These are phyloP conservation scores for Bos indicus DNA, from an alignment of 2,113 vertebrate genomes.

Conservation along the genomic window DNA sequence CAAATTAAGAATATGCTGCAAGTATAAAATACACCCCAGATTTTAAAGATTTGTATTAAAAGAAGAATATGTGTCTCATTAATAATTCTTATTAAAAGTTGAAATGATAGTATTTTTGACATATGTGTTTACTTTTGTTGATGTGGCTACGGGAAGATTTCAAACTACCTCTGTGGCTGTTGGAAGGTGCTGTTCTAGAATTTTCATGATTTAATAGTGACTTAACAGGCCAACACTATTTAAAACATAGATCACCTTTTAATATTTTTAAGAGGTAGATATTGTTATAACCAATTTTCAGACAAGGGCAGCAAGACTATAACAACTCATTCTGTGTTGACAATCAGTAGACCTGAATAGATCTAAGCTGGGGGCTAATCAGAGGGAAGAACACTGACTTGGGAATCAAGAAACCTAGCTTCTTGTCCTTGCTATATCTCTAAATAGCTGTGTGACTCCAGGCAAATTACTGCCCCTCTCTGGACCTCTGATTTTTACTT, in stretches of 20 bases:
- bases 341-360: neutral
- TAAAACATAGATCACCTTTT: neutral
- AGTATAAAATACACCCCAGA: neutral
- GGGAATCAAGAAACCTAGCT: neutral
- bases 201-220: neutral
- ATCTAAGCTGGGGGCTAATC: neutral
- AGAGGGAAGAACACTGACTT: neutral
- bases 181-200: neutral
- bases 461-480: neutral
- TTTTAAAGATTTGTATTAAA: neutral
- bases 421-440: neutral
- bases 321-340: neutral
- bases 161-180: neutral
- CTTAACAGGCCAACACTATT: neutral
- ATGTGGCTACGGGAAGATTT: neutral
- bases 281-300: neutral
- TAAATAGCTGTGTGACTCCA: neutral
- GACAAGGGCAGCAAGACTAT: neutral
- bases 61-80: neutral
- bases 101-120: neutral
- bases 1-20: neutral
- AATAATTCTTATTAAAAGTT: neutral
- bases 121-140: neutral
- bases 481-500: neutral
- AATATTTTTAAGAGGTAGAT: neutral